These are phyloP conservation scores for Scartelaos histophorus DNA, from an alignment of 2,113 vertebrate species.

Conservation along the genomic window DNA sequence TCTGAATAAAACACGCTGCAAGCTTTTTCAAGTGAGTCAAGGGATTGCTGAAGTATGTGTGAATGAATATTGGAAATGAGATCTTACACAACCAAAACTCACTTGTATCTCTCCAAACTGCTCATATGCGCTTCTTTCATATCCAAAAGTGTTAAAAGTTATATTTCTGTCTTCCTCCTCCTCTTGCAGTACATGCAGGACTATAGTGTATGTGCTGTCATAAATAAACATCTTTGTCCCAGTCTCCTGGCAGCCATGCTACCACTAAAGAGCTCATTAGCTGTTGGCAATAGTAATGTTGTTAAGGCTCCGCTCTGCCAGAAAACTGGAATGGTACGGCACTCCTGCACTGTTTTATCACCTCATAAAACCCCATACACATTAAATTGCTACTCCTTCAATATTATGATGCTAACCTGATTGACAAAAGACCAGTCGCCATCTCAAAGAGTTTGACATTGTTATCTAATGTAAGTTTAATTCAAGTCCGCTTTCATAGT, in stretches of 20 bases:
- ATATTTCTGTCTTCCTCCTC: background rate
- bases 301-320: conserved; percentile 41
- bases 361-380: conserved; percentile 19
- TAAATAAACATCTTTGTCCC: conserved; percentile 7
- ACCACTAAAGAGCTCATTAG: conserved; percentile 67
- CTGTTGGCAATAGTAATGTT: conserved; percentile 61
- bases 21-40: too few relatives aligned
- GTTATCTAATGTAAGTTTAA: conserved; percentile 22
- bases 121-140: background rate
- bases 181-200: background rate
- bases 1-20: too few relatives aligned
- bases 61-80: too few relatives aligned
- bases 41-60: too few relatives aligned
- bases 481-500: conserved; percentile 16
- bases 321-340: conserved; percentile 52
- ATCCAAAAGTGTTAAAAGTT: background rate
- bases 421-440: conserved; percentile 28
- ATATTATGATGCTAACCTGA: conserved; percentile 39
- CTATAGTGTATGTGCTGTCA: background rate
- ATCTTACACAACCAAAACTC: background rate
- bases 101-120: background rate
- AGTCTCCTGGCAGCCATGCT: conserved; percentile 33
- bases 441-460: conserved; percentile 39
- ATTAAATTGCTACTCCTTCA: conserved; percentile 18
- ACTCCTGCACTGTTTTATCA: conserved; percentile 39